Evolutionary conservation across 1,140 invertebrate species (phyloP).

Genomic region (Hyphantria cunea): DNA sequence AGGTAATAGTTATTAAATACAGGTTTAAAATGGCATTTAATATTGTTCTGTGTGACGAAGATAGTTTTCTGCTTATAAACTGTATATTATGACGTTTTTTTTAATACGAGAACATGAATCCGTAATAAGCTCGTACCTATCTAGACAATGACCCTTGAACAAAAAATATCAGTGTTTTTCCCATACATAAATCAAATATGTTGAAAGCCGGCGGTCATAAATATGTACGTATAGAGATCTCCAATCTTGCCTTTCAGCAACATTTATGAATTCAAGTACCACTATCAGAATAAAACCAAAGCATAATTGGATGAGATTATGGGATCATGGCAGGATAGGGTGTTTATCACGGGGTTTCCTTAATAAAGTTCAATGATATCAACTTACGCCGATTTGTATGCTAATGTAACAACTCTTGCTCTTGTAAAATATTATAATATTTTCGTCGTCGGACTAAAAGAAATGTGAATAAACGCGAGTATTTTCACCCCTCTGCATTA

Average conservation of each 20-base stretch:
- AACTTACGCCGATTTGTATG: conserved; percentile 57
- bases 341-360: conserved; percentile 49
- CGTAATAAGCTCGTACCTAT: no score
- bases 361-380: conserved; percentile 49
- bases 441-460: conserved; percentile 43
- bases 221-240: conserved; percentile 1
- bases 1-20: no score
- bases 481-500: conserved; percentile 43
- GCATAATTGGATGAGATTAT: conserved; percentile 37
- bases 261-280: conserved; percentile 15
- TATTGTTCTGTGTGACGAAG: no score
- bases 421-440: conserved; percentile 61
- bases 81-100: no score
- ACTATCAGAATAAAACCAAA: conserved; percentile 35
- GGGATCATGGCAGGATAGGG: conserved; percentile 38
- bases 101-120: no score
- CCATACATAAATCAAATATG: neutral
- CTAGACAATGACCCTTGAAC: neutral
- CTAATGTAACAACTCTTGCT: conserved; percentile 68
- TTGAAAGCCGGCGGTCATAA: conserved; percentile 2
- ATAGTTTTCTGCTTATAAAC: no score
- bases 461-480: conserved; percentile 36
- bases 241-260: neutral
- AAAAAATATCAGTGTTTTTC: neutral
- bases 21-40: no score